Base-by-base conservation (phyloP, 2,888 invertebrate genomes). In the Fragum sueziense region DNA sequence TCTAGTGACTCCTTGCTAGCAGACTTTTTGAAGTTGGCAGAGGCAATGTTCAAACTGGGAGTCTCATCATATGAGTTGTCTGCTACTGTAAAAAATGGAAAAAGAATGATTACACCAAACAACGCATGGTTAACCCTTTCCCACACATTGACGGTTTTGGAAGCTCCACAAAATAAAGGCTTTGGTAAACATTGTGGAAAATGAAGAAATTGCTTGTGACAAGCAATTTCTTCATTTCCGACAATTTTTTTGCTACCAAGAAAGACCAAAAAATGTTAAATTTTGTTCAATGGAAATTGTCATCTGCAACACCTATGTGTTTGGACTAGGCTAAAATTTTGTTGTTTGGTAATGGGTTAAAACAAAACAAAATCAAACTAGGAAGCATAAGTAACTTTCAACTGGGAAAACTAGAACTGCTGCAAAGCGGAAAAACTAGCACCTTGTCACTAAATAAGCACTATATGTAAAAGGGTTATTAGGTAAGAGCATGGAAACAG, bases 1-100 rank as follows among this genome's bases (percentile, higher is more conserved):
- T 87, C 87, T 3, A 87, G 62, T 0, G 87, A 87, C 52, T 87
- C 86, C 73, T 73, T 81, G 70, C 88, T 88, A 9, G 77, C 69
- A 29, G 75, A 59, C 11, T 67, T 72, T 27, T 69, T 67, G 11
- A 74, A 65, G 65, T 65, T 41, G 6, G 65, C 22, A 1, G 65
- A 37, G 3, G 65, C 65, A 41, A 41, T 22, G 27, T 65, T 41
- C 41, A 65, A 27, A 41, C 41, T 37, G 1, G 33, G 22, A 41
- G 37, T 27, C 22, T 41, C 65, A 6, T 14, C 2, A 25, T 65
- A 22, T 3, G 61, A 31, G 2, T 11, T 41, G 3, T 31, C 61
- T n/a, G n/a, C 29, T 20, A 33, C 61, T 61, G n/a, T n/a, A 61
- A 61, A 61, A 1, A 22, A 9, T 27, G 25, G 29, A 14, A 37